Base-by-base conservation (phyloP, 2,888 invertebrate genomes). In the Diachrysia chrysitis region DNA sequence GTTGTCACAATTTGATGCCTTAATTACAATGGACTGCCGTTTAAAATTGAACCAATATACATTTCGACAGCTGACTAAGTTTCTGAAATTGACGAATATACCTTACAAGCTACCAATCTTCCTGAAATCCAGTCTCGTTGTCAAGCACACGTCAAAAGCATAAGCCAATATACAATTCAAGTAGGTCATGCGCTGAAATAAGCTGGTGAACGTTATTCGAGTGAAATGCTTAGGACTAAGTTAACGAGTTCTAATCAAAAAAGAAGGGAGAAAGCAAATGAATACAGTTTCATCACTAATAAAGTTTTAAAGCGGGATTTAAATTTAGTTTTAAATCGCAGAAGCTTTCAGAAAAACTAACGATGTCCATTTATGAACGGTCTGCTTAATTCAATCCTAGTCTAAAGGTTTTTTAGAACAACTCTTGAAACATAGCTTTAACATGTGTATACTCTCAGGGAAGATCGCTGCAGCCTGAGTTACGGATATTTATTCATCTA, bases 161-260 rank as follows among this genome's bases (percentile, higher is more conserved):
- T n/a, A 42, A 42, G n/a, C 42, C 42, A 42, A 42, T n/a, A n/a
- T 42, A 42, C 42, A 42, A 42, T 42, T 42, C 42, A 42, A 42
- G 42, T 42, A 42, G 42, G 42, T 42, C 42, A 42, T n/a, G n/a
- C 42, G 42, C n/a, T 0, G 42, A 10, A 32, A 42, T 42, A n/a
- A 42, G 42, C 42, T 42, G 42, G 37, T n/a, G 42, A 42, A n/a
- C 42, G n/a, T 5, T 42, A 42, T 42, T 42, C 42, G 6, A 42
- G 4, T n/a, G 42, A n/a, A 42, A 42, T 42, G 42, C n/a, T n/a
- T n/a, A n/a, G 42, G 42, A 32, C 6, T 1, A 6, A 42, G 42
- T n/a, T 10, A 42, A 42, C 16, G 2, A 37, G 6, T n/a, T 42
- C 6, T n/a, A 14, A 14, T 37, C 14, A 14, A 37, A 12, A 37